Evolutionary conservation across 2,888 invertebrate genomes (phyloP).

Genomic region (Plusia festucae): DNA sequence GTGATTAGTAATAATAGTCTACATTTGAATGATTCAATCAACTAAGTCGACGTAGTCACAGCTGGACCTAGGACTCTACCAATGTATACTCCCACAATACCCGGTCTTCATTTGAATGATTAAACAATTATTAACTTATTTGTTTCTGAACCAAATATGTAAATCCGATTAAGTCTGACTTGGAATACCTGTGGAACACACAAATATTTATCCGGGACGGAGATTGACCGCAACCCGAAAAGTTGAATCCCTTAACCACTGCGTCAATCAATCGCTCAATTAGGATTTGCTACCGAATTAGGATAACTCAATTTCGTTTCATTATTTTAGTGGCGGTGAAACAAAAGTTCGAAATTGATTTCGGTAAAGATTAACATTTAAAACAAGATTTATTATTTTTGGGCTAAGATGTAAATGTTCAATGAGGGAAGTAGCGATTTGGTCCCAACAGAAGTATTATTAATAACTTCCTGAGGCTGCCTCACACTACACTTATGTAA

Average conservation of each 20-base stretch:
- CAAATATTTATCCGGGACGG: conserved; percentile 4
- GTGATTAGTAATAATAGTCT: too few relatives aligned
- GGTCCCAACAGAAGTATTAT: too few relatives aligned
- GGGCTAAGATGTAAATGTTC: too few relatives aligned
- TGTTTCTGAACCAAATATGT: neutral
- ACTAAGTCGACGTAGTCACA: too few relatives aligned
- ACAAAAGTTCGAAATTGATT: neutral
- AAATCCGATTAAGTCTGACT: neutral
- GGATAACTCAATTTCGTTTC: neutral
- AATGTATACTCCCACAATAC: too few relatives aligned
- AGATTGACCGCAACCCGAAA: neutral
- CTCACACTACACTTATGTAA: too few relatives aligned
- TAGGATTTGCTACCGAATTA: neutral
- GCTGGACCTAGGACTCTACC: too few relatives aligned
- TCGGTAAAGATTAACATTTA: neutral
- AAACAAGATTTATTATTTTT: neutral
- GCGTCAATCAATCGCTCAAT: conserved; percentile 2
- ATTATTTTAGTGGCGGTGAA: neutral
- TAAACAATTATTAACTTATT: neutral
- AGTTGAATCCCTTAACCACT: conserved; percentile 4
- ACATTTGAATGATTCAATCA: too few relatives aligned
- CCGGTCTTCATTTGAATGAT: too few relatives aligned
- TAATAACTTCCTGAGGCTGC: too few relatives aligned
- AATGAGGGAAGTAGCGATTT: too few relatives aligned
- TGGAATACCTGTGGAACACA: conserved; percentile 4